A percentile compares a stretch with the other conserved stretches of the same genome.
Evolutionary conservation across 2,888 invertebrate genomes (phyloP).

Genomic region (Tenthredo livida): DNA sequence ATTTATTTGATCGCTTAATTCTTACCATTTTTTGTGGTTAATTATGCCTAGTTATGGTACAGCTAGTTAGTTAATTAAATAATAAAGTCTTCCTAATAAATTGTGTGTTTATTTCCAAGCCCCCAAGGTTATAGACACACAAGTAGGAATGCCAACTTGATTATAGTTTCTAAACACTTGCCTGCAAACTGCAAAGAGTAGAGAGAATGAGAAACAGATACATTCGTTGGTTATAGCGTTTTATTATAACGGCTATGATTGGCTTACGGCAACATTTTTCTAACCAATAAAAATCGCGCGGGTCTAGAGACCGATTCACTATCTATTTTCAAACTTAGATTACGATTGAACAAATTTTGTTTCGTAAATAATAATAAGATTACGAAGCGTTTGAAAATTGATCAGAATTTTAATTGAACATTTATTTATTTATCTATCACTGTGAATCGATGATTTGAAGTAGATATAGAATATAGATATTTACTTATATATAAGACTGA

Average conservation of each 20-base stretch:
- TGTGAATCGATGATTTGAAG: not conserved
- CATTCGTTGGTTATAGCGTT: conserved; percentile 7
- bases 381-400: not conserved
- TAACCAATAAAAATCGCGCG: not conserved
- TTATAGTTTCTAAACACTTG: conserved; percentile 23
- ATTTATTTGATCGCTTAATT: not conserved
- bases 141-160: conserved; percentile 44
- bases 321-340: not conserved
- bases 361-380: not conserved
- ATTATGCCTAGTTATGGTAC: conserved; percentile 38
- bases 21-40: conserved; percentile 44
- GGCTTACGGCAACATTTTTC: not conserved
- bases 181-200: not conserved
- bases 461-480: not conserved
- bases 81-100: conserved; percentile 25
- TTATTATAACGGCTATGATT: not conserved
- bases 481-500: not conserved
- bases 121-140: conserved; percentile 61
- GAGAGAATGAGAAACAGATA: not conserved
- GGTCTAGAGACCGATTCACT: not conserved
- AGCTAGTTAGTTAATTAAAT: conserved; percentile 2
- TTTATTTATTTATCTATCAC: not conserved
- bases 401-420: not conserved
- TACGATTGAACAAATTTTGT: not conserved
- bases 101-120: conserved; percentile 60